Base-by-base conservation (phyloP, 2,888 invertebrate genomes). In the Phortica magna region DNA sequence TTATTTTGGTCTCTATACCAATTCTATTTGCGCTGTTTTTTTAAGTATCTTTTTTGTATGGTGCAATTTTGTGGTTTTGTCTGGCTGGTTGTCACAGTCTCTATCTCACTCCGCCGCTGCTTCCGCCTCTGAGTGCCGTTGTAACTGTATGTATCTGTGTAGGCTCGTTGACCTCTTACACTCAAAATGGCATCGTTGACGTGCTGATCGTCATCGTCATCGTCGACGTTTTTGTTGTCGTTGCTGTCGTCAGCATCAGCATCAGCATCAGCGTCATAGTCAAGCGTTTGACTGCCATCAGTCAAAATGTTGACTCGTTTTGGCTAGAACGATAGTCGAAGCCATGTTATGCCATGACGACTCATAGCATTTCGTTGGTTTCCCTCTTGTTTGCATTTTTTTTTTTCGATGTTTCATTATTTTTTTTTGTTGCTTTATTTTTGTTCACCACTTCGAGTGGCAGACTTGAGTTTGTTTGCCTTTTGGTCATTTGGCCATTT, bases 161-260 rank as follows among this genome's bases (percentile, higher is more conserved):
- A 19, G 65, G 53, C 70, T 71, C 39, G 70, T 71, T 71, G 70
- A 71, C 70, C 70, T 71, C 70, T 71, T 71, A 53, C 55, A 71
- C 70, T 71, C 42, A 71, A 70, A 71, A 55, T 55, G 70, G 31
- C 43, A 43, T 17, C 43, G 43, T 12, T 68, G 68, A 42, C 43
- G 68, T 41, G 10, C 41, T 41, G 5, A 42, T 67, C 67, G 68
- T 19, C 68, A 43, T 43, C 43, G 10, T 43, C 67, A 17, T 42
- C 68, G 43, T 68, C 68, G 43, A 10, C 64, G 55, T 55, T n/a
- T 17, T 55, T 17, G 55, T n/a, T 17, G 17, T 17, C 55, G 14
- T 55, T 17, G 22, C 9, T 7, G 12, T 64, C 64, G 41, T n/a
- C 65, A 65, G 12, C 65, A 41, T 41, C 65, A 41, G 31, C 65